These are phyloP conservation scores for Carterocephalus palaemon DNA, from an alignment of 2,888 invertebrate genomes.

Conservation along the genomic window DNA sequence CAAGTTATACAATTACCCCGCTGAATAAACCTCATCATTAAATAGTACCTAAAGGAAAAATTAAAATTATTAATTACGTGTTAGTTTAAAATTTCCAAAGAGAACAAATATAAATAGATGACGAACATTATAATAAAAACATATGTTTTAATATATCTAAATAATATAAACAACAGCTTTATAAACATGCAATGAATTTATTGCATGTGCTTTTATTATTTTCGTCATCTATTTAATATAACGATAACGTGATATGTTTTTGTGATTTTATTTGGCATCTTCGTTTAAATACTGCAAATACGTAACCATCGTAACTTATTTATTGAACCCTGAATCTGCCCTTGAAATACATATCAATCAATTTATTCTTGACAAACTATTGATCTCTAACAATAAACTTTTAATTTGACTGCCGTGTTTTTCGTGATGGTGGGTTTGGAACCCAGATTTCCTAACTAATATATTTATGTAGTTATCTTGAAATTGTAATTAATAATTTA, in stretches of 20 bases:
- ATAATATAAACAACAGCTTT: background rate
- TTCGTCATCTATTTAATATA: conserved; percentile 29
- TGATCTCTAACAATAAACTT: conserved; percentile 52
- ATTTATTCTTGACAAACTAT: conserved; percentile 53
- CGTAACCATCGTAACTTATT: conserved; percentile 33
- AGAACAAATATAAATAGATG: conserved; percentile 13
- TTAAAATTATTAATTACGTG: conserved; percentile 15
- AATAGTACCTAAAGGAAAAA: too few relatives aligned
- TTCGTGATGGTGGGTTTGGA: conserved; percentile 54
- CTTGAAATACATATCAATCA: conserved; percentile 67
- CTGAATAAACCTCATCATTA: too few relatives aligned
- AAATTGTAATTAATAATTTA: too few relatives aligned
- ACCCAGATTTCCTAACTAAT: too few relatives aligned
- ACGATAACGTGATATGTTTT: conserved; percentile 31
- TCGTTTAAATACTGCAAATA: conserved; percentile 19
- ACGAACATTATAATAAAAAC: background rate
- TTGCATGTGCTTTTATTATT: conserved; percentile 14
- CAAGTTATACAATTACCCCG: too few relatives aligned
- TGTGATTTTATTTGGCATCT: conserved; percentile 32
- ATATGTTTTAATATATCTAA: background rate
- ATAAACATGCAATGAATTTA: too few relatives aligned
- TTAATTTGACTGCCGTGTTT: conserved; percentile 35
- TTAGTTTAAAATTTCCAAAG: conserved; percentile 21
- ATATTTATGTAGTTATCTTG: too few relatives aligned
- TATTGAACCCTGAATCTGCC: conserved; percentile 39